Evolutionary conservation across 2,888 invertebrate species (phyloP).

Genomic region (Clusia tigrina): DNA sequence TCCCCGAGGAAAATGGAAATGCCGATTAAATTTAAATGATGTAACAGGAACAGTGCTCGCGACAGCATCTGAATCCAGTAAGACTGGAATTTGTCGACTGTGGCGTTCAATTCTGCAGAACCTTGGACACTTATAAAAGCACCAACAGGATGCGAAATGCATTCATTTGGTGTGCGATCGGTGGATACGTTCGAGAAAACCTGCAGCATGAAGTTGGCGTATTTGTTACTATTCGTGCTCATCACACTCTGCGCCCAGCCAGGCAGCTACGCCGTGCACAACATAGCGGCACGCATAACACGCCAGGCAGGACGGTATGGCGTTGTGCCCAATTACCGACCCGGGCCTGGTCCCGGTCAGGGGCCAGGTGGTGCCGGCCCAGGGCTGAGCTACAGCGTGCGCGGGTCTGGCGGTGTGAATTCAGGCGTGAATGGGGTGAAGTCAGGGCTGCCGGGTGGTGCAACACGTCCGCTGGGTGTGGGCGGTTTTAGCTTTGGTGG

Average conservation of each 20-base stretch:
- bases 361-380: background rate
- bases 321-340: conserved; percentile 25
- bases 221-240: background rate
- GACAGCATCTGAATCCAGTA: background rate
- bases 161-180: background rate
- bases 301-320: conserved; percentile 38
- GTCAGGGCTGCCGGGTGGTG: background rate
- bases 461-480: conserved; percentile 25
- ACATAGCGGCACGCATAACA: conserved; percentile 5
- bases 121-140: background rate
- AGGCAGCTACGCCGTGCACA: background rate
- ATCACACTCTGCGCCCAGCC: background rate
- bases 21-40: background rate
- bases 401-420: background rate
- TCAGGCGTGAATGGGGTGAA: background rate
- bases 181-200: background rate
- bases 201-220: background rate
- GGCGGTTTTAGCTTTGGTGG: conserved; percentile 39
- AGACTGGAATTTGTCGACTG: background rate
- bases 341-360: conserved; percentile 10
- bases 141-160: background rate
- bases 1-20: too few species aligned
- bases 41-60: background rate
- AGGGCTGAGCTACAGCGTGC: background rate
- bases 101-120: background rate